Base-by-base conservation (phyloP, 2,113 vertebrate species). In the Oreotragus oreotragus region DNA sequence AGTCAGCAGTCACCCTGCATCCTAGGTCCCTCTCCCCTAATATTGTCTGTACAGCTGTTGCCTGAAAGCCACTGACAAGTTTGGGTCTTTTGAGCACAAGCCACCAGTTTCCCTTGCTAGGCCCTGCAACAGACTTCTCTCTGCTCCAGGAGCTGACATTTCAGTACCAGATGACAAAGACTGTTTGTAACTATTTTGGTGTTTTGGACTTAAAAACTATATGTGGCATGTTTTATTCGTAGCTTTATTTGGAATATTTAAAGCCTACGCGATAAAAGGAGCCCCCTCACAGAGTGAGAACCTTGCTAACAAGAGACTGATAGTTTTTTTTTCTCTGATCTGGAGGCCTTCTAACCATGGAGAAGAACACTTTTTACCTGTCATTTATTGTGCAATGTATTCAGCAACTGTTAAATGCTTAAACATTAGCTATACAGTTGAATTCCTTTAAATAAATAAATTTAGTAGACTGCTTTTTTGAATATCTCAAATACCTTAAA, bases 161-260 rank as follows among this genome's bases (percentile, higher is more conserved):
- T 55, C 76, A 77, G 66, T 36, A 47, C 30, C 47, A 58, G 45
- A 6, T 88, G 70, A 60, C 88, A 94, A 76, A 1, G 6, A 25
- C 70, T n/a, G 1, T 51, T 79, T 64, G 51, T 93, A 49, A 84
- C 51, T 91, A 3, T 88, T 90, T 88, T 87, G 85, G 45, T 91
- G 15, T 83, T 70, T 81, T 57, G 66, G 53, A 87, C 45, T 93
- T 93, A 77, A 64, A 85, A 83, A 43, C 16, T 91, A 2, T 36
- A 25, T 45, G 3, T 76, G 62, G 39, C 70, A 2, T 91, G 28
- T 86, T 94, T 95, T 88, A 27, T 23, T 30, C 16, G 14, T 80
- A 89, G 62, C 84, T 97, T 93, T 94, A 60, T 94, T 86, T 79
- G 15, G 62, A 96, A 89, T 64, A 87, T 55, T 73, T 16, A 43